Conservation (phyloP, 1,140 invertebrate species). For the Aphelinus atriplicis region DNA sequence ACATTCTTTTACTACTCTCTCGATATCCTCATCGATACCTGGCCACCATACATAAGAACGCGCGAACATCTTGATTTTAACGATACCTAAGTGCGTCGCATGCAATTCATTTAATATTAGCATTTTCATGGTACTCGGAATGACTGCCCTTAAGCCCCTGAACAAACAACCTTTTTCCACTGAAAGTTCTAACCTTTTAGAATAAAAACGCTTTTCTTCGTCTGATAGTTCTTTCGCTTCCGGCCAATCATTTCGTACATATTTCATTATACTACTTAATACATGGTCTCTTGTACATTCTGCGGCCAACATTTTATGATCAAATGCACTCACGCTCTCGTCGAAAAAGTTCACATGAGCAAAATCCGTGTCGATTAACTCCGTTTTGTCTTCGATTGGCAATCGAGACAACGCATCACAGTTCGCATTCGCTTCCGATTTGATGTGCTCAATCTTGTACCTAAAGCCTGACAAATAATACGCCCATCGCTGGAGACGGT, state of each 20-base stretch:
- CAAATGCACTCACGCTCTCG: not conserved
- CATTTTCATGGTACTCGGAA: too few species aligned
- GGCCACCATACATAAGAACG: too few species aligned
- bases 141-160: too few species aligned
- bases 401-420: conserved; percentile 40
- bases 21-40: too few species aligned
- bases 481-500: conserved; percentile 36
- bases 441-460: conserved; percentile 36
- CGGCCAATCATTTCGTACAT: not conserved
- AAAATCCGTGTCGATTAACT: conserved; percentile 9
- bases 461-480: conserved; percentile 36
- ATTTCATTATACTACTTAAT: conserved; percentile 6
- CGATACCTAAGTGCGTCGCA: too few species aligned
- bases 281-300: conserved; percentile 9
- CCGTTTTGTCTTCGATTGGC: not conserved
- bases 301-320: conserved; percentile 6
- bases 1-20: too few species aligned
- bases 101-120: too few species aligned
- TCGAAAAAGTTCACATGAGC: not conserved
- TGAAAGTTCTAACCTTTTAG: too few species aligned
- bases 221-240: too few species aligned
- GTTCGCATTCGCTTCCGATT: conserved; percentile 40
- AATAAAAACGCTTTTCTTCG: too few species aligned
- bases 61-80: too few species aligned
- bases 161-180: too few species aligned